Evolutionary conservation across 2,113 vertebrate genomes (phyloP), one percentile per base, ranked within the genome.

Genomic region (Leptobrachium ailaonicum): DNA sequence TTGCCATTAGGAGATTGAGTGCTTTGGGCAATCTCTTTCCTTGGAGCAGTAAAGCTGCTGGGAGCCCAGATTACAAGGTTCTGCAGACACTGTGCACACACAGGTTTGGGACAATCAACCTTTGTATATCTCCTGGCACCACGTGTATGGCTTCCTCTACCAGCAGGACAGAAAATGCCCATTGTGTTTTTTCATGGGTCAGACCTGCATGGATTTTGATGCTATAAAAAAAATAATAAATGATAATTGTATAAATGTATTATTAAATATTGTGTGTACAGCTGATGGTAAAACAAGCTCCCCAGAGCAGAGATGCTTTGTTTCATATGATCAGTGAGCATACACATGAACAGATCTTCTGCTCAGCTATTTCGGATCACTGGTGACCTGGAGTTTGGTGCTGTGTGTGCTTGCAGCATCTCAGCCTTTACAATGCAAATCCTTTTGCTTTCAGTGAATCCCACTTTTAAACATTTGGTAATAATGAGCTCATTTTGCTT

Each of bases 101-200:
- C n/a, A 74, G 78, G 78, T 80, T 80, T 67, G 45, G 63, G 70
- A 73, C 78, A 80, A 74, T 74, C 74, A 80, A 80, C 78, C 71
- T 80, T 73, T 80, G 71, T 74, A 62, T 69, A 69, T 69, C 71
- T 75, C 54, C 41, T 62, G 79, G 71, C 79, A 68, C 64, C 72
- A 75, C 79, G 58, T 75, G 72, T 81, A 42, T 60, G 45, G 58
- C 69, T 64, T 75, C 69, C 42, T 75, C 56, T 75, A 74, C 20
- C 71, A 45, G 74, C 20, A 53, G 66, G 44, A 72, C 10, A 47
- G 54, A 74, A 74, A 63, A 66, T 66, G 58, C 43, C 69, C 58
- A 43, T 20, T 64, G 47, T 41, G 40, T 7, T 72, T 45, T 72
- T 2, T 2, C 47, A 50, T 50, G 47, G 47, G 8, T 50, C 47